Base-by-base conservation (phyloP, 2,113 vertebrate species). In the Scalopus aquaticus region DNA sequence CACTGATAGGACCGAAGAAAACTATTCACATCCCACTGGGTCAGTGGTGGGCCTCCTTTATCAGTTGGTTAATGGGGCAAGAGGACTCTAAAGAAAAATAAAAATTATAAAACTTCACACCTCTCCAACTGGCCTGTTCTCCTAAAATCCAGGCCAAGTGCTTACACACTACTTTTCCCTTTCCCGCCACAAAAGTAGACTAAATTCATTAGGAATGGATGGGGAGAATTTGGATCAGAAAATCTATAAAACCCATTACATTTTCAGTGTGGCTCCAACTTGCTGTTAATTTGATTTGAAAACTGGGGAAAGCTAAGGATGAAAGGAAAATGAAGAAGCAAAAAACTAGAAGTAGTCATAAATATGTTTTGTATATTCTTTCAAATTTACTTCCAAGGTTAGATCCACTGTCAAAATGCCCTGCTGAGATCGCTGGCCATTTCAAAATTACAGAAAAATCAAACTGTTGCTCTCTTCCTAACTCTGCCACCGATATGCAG, bases 61-160 rank as follows among this genome's bases (percentile, higher is more conserved):
- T 90, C n/a, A 11, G 12, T 22, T 91, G 42, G 72, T 39, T 65
- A 79, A 20, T 19, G 44, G 49, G 30, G 1, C 15, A 28, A 26
- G 82, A 65, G 35, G 32, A 82, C 64, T 84, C 49, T 39, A 51
- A 97, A 51, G 9, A 87, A 86, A 96, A 88, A 22, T n/a, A 88
- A 92, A n/a, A 82, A 92, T 80, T 54, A 62, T 20, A 30, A 62
- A 85, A 65, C 10, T 64, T 58, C 67, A 51, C 67, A 65, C 20
- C 39, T 84, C 51, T 82, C 67, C 35, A 80, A 5, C n/a, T 44
- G 65, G 65, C 64, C 77, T 26, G 12, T 91, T 49, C 72, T 93
- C 65, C 60, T 82, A 72, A 90, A 69, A 65, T 88, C 30, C 82
- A 0, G 46, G 60, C 62, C 80, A 90, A 46, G 5, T 51, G 12